These are phyloP conservation scores for Cephus pygmeus DNA, from an alignment of 2,888 invertebrate species.

Conservation along the genomic window DNA sequence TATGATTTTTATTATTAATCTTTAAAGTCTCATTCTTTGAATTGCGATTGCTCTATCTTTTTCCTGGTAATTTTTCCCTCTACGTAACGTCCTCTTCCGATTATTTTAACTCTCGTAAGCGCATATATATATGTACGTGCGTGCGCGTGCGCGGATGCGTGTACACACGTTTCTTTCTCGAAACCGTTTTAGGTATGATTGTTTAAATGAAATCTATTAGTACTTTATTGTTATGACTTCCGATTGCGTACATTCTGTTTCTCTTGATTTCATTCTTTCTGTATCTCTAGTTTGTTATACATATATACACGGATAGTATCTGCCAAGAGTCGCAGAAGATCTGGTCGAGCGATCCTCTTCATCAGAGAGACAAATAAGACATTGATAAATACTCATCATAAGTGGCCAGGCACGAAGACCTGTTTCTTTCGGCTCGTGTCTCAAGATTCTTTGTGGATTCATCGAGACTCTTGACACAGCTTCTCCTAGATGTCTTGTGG, in stretches of 20 bases:
- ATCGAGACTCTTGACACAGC: not conserved
- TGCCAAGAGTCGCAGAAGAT: conserved; percentile 40
- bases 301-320: conserved; percentile 34
- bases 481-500: not conserved
- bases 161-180: conserved; percentile 18
- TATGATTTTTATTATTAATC: not conserved
- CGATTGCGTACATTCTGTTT: not conserved
- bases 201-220: conserved; percentile 46
- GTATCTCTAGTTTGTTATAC: conserved; percentile 34
- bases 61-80: not conserved
- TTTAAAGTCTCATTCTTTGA: not conserved
- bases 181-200: conserved; percentile 44
- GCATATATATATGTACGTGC: not conserved
- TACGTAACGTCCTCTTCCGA: not conserved
- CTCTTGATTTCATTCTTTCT: conserved; percentile 5
- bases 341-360: not conserved
- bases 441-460: not conserved
- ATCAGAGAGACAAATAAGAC: not conserved
- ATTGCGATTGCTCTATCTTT: not conserved
- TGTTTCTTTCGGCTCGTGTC: not conserved
- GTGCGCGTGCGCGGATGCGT: too few relatives aligned
- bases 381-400: not conserved
- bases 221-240: conserved; percentile 40
- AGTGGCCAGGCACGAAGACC: not conserved
- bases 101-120: not conserved